Base-by-base conservation (phyloP, 1,140 invertebrate species). In the Dreissena rostriformis region DNA sequence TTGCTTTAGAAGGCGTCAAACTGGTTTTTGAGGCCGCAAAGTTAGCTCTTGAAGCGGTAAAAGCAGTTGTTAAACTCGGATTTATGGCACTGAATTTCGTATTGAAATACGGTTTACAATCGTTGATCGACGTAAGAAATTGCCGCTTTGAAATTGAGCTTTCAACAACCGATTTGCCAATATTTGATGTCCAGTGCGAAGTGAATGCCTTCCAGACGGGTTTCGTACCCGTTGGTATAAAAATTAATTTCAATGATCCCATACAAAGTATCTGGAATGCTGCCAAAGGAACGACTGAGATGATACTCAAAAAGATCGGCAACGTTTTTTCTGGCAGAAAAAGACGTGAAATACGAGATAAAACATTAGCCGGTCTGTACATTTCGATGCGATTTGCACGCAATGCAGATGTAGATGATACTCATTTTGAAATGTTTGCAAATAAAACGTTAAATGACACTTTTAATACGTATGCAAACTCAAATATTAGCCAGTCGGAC, bases 241-340 rank as follows among this genome's bases (percentile, higher is more conserved):
- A 61, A 0, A 65, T 81, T 12, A 81, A 81, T 55, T 81, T 81
- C 65, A 53, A 53, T 24, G 65, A 73, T 53, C 53, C 39, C 22
- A 14, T 73, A 29, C 68, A 81, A 81, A 81, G 79, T 73, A 73
- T 81, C 10, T 81, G 79, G 79, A 67, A 81, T 15, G 68, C 79
- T 12, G 67, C 79, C 49, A 72, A 73, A 29, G 52, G 11, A 8
- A 73, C 70, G 26, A 63, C 73, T 19, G 61, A 63, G 11, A n/a
- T 70, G 51, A 19, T 81, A 61, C 22, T 65, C 24, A 68, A 39
- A 4, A 57, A 72, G 17, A 19, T 61, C 17, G 10, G 24, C 11
- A 24, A 26, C 7, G 12, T 17, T 19, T 17, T 7, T 28, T 26
- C 24, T 22, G 70, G 24, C 6, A 71, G 39, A 49, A 26, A 51